Base-by-base conservation (phyloP, 2,797 vertebrate genomes). In the Tenualosa thibaudeaui region DNA sequence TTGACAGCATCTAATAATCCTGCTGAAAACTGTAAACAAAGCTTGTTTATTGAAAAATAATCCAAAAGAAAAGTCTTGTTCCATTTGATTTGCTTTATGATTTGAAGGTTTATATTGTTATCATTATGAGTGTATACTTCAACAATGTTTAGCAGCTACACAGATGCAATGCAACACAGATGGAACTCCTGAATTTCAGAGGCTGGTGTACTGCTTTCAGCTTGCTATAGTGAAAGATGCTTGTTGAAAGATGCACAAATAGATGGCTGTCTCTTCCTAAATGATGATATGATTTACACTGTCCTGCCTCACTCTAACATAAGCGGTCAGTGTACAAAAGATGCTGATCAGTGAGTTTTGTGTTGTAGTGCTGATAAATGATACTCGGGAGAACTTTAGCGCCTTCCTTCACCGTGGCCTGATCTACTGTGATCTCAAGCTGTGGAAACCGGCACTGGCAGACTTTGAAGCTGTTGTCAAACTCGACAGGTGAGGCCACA, bases 381-480 rank as follows among this genome's bases (percentile, higher is more conserved):
- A 94, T 65, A 89, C 87, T 24, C 85, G 71, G 86, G 94, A 95
- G 78, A 96, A 96, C 88, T 62, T 95, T 15, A 7, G 6, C 50
- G 92, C 93, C 85, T 95, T 95, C 86, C 92, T 96, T 84, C 94
- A 95, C 82, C 93, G 94, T 19, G 96, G 95, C 15, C 90, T 96
- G 83, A 60, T 96, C 31, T 96, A 96, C 82, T 51, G 91, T 53
- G 87, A 95, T 22, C 87, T 92, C 53, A 88, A 82, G 53, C 84
- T 88, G 58, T 96, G 94, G 95, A 65, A 82, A 13, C 86, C 94
- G 88, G 96, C 95, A 84, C 82, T 94, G 81, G 92, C 88, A 89
- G 96, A 96, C 88, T 97, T 96, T 93, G 92, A 95, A 93, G 89
- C 86, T 46, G 94, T 95, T 60, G 92, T 96, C 83, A 89, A 90